Evolutionary conservation across 64 coral and sea anemone species (phyloP), one percentile per base, ranked within the genome.

Genomic region (Stichodactyla mertensii): DNA sequence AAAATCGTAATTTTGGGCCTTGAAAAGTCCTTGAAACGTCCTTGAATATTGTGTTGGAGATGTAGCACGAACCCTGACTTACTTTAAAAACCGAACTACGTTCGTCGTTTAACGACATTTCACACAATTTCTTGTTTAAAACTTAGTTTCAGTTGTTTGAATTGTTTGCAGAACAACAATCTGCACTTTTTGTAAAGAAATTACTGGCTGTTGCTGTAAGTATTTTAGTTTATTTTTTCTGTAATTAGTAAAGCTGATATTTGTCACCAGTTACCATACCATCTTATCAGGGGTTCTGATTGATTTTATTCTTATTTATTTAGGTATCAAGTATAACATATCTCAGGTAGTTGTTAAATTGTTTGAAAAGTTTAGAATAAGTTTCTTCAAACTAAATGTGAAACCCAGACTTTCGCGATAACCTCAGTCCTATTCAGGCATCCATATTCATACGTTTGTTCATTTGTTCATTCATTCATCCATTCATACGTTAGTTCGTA

Each of bases 291-390:
- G 28, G 28, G 28, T 1, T 31, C 28, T 31, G 6, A 64, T 52
- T 52, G 10, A 18, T 14, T 64, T 61, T 62, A 78, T 5, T 85
- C 4, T 70, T 20, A 12, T 86, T 52, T 93, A 82, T 52, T 89
- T 87, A 99, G 97, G 93, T 99, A 51, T 99, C 97, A 28, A 99
- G 97, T 85, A 89, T 99, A 92, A 95, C 97, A n/a, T 99, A 99
- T 88, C 86, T 99, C 59, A 94, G 97, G 97, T 99, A 66, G 2
- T n/a, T 74, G 56, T 27, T 82, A 13, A 52, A 19, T 52, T 10
- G 57, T 57, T 80, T 15, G 18, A 19, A 79, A 45, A 45, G 3
- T 2, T 45, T 2, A 4, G 36, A 4, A 45, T 45, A 45, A 45
- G 36, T 45, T 45, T 45, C 36, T 45, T 45, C 36, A 45, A 61